Conservation (phyloP, 2,113 vertebrate genomes). For the Platysternon megacephalum region DNA sequence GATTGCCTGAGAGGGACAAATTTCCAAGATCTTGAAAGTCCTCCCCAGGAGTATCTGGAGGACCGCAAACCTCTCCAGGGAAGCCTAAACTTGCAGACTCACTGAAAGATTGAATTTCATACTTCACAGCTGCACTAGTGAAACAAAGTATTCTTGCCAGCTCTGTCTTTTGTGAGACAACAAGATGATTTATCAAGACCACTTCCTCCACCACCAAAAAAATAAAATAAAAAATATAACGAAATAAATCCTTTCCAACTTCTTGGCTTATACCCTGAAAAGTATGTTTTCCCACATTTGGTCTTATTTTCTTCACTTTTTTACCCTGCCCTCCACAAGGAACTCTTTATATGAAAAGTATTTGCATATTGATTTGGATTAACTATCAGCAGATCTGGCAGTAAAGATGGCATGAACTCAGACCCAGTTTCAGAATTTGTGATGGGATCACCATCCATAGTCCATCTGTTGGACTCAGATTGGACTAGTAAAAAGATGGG, state of each 20-base stretch:
- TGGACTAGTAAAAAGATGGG: neutral
- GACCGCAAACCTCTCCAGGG: neutral
- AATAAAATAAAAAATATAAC: neutral
- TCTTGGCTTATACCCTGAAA: neutral
- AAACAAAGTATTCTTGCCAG: slow-evolving; percentile 14
- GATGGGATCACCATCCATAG: neutral
- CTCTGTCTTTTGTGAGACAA: slow-evolving; percentile 10
- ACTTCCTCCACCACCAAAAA: neutral
- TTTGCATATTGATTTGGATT: neutral
- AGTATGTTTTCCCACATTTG: neutral
- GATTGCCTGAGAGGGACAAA: neutral
- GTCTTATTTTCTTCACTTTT: neutral
- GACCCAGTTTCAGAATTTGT: neutral
- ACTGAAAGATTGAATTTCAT: slow-evolving; percentile 6
- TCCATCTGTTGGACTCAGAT: neutral
- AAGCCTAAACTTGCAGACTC: neutral
- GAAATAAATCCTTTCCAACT: neutral
- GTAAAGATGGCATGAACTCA: neutral
- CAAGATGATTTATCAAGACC: neutral
- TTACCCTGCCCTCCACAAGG: neutral
- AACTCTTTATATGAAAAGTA: neutral
- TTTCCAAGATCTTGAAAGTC: neutral
- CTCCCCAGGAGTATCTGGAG: slow-evolving; percentile 1
- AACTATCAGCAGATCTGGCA: neutral
- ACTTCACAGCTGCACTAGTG: slow-evolving; percentile 16